phyloP scores from a whole-genome alignment of 2,888 invertebrate species.

The Petrophora chlorosata region DNA sequence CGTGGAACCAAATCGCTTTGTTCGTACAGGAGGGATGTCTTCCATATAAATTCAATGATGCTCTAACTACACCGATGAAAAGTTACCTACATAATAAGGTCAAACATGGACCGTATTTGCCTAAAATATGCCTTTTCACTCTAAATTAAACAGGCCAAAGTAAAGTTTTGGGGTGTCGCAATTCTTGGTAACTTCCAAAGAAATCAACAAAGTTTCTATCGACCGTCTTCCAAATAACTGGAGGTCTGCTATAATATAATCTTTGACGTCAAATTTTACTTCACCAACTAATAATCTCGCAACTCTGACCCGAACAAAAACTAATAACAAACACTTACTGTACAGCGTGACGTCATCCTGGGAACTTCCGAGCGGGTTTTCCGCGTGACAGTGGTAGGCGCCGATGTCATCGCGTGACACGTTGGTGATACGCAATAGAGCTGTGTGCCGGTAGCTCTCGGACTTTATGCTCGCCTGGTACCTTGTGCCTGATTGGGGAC shows the following conservation, averaged over 20 bases:
- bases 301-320: slow-evolving; percentile 23
- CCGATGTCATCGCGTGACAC: slow-evolving; percentile 84
- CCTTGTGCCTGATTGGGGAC: slow-evolving; percentile 49
- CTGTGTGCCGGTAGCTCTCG: slow-evolving; percentile 82
- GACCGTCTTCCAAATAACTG: slow-evolving; percentile 4
- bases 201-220: slow-evolving; percentile 12
- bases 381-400: slow-evolving; percentile 85
- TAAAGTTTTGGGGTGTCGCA: no score
- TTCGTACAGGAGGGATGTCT: no score
- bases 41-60: no score
- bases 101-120: no score
- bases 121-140: no score
- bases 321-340: slow-evolving; percentile 76
- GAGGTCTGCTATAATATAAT: slow-evolving; percentile 8
- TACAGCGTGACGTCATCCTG: slow-evolving; percentile 86
- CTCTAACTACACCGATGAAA: no score
- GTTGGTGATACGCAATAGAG: slow-evolving; percentile 81
- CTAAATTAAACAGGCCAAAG: no score
- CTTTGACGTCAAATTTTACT: slow-evolving; percentile 3
- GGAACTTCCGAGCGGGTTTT: slow-evolving; percentile 86
- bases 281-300: slow-evolving; percentile 15
- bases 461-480: slow-evolving; percentile 58
- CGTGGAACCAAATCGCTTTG: no score
- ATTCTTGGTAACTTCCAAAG: slow-evolving; percentile 2
- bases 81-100: no score